Evolutionary conservation across 2,888 invertebrate genomes (phyloP).

Genomic region (Osmoderma eremita): DNA sequence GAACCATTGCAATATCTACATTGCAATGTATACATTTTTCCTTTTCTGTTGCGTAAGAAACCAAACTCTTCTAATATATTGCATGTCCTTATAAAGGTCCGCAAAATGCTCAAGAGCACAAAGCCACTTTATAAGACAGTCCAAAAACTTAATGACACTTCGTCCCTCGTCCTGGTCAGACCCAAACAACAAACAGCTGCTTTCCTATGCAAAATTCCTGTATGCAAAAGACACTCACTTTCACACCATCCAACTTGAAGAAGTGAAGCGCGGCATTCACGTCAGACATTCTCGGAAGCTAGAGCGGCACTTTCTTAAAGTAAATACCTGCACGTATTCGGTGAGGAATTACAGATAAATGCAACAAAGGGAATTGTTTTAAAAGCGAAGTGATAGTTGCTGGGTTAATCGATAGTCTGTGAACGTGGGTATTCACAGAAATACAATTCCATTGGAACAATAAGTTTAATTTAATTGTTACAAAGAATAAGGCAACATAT

Average conservation of each 20-base stretch:
- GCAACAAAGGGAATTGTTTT: too few species aligned
- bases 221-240: conserved; percentile 39
- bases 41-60: too few species aligned
- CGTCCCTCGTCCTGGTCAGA: conserved; percentile 20
- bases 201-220: conserved; percentile 25
- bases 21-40: too few species aligned
- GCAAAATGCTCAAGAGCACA: conserved; percentile 15
- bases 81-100: conserved; percentile 15
- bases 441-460: too few species aligned
- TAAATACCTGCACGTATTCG: neutral
- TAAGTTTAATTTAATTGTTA: too few species aligned
- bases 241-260: conserved; percentile 38
- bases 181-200: conserved; percentile 36
- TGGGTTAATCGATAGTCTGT: too few species aligned
- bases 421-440: too few species aligned
- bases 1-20: too few species aligned
- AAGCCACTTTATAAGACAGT: conserved; percentile 23
- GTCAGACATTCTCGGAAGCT: conserved; percentile 33
- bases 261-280: conserved; percentile 42
- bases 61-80: neutral
- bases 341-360: too few species aligned
- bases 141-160: conserved; percentile 32
- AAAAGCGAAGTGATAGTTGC: too few species aligned
- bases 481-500: too few species aligned
- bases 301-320: conserved; percentile 8